phyloP scores from a whole-genome alignment of 2,797 vertebrate genomes.

The Esox masquinongy region DNA sequence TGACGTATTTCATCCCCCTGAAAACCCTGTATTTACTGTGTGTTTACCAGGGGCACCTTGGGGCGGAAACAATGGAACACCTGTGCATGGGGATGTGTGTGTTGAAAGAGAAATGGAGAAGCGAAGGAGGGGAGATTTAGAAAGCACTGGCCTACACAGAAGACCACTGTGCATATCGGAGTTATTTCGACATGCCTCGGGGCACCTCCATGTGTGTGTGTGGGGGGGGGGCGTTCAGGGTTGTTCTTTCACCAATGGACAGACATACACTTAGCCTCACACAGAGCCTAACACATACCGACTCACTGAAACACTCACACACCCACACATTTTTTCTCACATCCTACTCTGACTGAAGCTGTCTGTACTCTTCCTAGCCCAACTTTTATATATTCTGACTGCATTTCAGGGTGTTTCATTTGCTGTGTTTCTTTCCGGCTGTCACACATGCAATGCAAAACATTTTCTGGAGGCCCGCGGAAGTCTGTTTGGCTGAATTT shows the following conservation, averaged over 20 bases:
- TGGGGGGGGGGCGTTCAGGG: too few species aligned
- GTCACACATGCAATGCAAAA: too few species aligned
- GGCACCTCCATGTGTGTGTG: slow-evolving; percentile 39
- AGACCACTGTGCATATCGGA: background rate
- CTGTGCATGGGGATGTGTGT: slow-evolving; percentile 48
- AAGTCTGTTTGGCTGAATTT: too few species aligned
- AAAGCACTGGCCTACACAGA: background rate
- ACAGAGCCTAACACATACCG: background rate
- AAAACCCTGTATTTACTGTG: slow-evolving; percentile 61
- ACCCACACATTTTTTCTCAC: background rate
- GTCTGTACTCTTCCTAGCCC: too few species aligned
- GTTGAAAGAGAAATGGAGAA: slow-evolving; percentile 4
- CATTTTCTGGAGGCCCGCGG: too few species aligned
- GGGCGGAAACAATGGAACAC: slow-evolving; percentile 65
- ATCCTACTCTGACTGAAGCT: too few species aligned
- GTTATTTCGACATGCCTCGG: slow-evolving; percentile 20
- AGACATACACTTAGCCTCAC: background rate
- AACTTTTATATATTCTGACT: too few species aligned
- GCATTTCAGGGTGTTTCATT: too few species aligned
- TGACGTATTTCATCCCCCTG: slow-evolving; percentile 45
- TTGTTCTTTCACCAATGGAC: background rate
- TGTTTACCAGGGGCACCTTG: slow-evolving; percentile 60
- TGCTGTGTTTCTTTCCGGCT: too few species aligned
- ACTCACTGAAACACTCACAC: background rate
- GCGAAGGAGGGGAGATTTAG: slow-evolving; percentile 15